Evolutionary conservation across 2,888 invertebrate genomes (phyloP).

Genomic region (Blera fallax): DNA sequence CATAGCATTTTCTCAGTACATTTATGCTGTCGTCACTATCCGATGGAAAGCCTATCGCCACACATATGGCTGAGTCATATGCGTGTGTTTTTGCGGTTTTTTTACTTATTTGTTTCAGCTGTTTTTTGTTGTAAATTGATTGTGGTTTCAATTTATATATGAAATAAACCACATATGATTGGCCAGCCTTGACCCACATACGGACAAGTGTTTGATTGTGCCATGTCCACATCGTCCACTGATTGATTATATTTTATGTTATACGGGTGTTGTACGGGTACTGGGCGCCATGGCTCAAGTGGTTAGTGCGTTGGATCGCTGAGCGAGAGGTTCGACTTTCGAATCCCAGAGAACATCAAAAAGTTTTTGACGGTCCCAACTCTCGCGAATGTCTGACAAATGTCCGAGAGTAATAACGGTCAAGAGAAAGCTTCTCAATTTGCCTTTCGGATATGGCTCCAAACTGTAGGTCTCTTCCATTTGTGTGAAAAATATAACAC

Average conservation of each 20-base stretch:
- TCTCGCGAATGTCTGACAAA: no score
- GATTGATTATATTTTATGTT: not conserved
- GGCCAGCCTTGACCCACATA: constrained; percentile 14
- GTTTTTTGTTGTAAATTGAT: constrained; percentile 3
- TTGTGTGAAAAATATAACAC: no score
- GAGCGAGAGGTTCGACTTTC: no score
- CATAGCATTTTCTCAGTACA: not conserved
- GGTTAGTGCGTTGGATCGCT: no score
- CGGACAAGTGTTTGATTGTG: not conserved
- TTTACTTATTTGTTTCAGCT: not conserved
- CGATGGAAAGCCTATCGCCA: constrained; percentile 2
- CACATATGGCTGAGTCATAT: constrained; percentile 5
- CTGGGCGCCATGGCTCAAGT: no score
- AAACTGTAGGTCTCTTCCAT: no score
- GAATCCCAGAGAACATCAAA: no score
- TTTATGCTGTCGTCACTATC: constrained; percentile 1
- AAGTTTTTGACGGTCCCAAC: no score
- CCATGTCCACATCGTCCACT: not conserved
- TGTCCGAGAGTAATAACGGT: no score
- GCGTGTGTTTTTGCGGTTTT: not conserved
- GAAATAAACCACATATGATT: not conserved
- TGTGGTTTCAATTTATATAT: not conserved
- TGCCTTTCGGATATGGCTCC: no score
- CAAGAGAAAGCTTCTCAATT: no score
- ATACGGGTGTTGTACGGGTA: not conserved